Percentiles rank a stretch among this genome's conserved stretches.
Evolutionary conservation across 2,113 vertebrate species (phyloP).

Genomic region (Calyptomena viridis): DNA sequence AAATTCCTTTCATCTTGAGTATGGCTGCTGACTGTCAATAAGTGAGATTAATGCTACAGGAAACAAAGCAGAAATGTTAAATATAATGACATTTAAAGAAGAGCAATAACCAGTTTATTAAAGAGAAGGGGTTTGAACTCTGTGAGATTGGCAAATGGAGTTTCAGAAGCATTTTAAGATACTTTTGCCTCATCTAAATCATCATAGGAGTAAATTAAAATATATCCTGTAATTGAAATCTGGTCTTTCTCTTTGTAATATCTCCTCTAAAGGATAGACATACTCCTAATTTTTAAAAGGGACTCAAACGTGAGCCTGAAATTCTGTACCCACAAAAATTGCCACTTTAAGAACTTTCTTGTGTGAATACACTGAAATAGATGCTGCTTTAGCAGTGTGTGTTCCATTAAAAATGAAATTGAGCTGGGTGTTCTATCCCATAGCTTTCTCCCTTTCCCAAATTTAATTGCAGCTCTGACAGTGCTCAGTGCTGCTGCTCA

Average conservation of each 20-base stretch:
- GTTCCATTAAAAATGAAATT: background rate
- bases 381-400: background rate
- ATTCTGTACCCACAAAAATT: background rate
- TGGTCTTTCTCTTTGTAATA: background rate
- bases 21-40: slow-evolving; percentile 37
- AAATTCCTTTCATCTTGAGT: slow-evolving; percentile 47
- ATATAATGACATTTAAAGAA: slow-evolving; percentile 43
- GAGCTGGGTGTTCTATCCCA: background rate
- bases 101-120: slow-evolving; percentile 42
- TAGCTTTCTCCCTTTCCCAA: background rate
- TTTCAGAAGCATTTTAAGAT: slow-evolving; percentile 22
- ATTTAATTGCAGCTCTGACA: background rate
- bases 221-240: background rate
- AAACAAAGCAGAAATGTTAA: slow-evolving; percentile 55
- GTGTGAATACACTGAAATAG: background rate
- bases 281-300: background rate
- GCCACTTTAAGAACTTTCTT: background rate
- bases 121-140: slow-evolving; percentile 45
- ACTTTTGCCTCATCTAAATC: background rate
- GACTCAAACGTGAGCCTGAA: background rate
- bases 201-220: slow-evolving; percentile 14
- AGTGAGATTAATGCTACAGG: slow-evolving; percentile 20
- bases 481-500: background rate
- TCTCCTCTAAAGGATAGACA: background rate
- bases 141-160: background rate